A percentile compares a stretch with the other conserved stretches of the same genome.
Conservation (phyloP, 2,797 vertebrate species). For the Huso huso region DNA sequence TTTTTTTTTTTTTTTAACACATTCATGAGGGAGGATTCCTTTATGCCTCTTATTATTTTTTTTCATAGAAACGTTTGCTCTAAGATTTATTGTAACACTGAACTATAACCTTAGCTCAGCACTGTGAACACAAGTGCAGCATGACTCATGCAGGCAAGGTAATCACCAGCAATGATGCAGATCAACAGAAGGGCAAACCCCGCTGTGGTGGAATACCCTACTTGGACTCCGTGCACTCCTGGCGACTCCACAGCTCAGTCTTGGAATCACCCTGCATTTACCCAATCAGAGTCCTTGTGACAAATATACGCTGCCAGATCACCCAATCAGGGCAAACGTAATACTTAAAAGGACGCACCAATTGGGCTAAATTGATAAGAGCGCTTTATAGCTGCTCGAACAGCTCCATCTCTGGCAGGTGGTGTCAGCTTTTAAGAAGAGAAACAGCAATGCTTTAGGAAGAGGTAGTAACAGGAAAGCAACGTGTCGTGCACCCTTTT, state of each 20-base stretch:
- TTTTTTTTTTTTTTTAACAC: too few species aligned
- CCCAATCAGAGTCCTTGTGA: conserved; percentile 33
- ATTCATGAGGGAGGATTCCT: too few species aligned
- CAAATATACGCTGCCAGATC: fast-evolving
- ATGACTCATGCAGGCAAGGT: conserved; percentile 69
- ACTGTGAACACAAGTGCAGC: conserved; percentile 36
- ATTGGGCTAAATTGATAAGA: conserved; percentile 48
- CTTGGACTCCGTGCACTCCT: conserved; percentile 56
- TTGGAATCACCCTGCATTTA: conserved; percentile 45
- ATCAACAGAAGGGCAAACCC: conserved; percentile 69
- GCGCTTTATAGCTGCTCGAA: conserved; percentile 48
- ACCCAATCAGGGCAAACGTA: conserved; percentile 41
- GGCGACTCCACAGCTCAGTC: conserved; percentile 58
- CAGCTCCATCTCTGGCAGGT: conserved; percentile 71
- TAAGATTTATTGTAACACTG: too few species aligned
- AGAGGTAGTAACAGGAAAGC: conserved; percentile 31
- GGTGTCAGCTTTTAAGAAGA: conserved; percentile 51
- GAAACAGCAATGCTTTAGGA: neutral
- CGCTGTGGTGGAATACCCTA: conserved; percentile 71
- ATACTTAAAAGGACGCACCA: neutral
- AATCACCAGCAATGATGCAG: conserved; percentile 67
- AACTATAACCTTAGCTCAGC: neutral
- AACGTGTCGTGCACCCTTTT: conserved; percentile 20
- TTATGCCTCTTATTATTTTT: too few species aligned
- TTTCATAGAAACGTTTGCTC: too few species aligned